These are phyloP conservation scores for Chloropsis hardwickii DNA, from an alignment of 2,113 vertebrate genomes.

Conservation along the genomic window DNA sequence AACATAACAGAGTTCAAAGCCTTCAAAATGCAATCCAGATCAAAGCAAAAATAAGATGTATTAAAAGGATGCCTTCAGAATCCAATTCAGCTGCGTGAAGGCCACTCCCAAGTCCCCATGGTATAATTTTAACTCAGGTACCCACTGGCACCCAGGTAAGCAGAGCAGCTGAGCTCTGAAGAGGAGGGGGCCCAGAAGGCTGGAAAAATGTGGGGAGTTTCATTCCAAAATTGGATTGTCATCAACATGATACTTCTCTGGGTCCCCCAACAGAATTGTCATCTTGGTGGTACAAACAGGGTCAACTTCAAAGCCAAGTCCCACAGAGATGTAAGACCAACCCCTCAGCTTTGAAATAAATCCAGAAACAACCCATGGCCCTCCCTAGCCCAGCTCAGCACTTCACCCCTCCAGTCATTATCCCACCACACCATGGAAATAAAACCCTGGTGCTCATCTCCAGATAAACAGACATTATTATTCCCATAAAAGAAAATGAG, in stretches of 20 bases:
- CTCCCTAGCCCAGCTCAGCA: neutral
- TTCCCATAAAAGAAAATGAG: neutral
- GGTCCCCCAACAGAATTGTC: neutral
- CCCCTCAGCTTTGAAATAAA: neutral
- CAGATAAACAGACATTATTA: neutral
- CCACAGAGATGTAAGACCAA: neutral
- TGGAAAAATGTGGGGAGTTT: neutral
- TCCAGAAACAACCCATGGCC: neutral
- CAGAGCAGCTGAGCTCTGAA: neutral
- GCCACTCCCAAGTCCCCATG: neutral
- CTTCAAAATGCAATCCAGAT: neutral
- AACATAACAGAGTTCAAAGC: neutral
- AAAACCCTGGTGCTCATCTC: neutral
- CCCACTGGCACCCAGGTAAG: fast-evolving
- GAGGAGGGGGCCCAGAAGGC: neutral
- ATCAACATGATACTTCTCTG: neutral
- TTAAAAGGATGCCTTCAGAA: neutral
- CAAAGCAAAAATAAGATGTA: neutral
- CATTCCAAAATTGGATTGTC: neutral
- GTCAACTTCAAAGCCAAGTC: neutral
- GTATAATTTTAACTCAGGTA: fast-evolving
- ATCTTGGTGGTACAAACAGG: neutral
- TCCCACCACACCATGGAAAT: neutral
- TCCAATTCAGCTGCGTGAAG: neutral
- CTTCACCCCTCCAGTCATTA: neutral